phyloP scores from a whole-genome alignment of 2,888 invertebrate genomes.

The Perdita meconis region DNA sequence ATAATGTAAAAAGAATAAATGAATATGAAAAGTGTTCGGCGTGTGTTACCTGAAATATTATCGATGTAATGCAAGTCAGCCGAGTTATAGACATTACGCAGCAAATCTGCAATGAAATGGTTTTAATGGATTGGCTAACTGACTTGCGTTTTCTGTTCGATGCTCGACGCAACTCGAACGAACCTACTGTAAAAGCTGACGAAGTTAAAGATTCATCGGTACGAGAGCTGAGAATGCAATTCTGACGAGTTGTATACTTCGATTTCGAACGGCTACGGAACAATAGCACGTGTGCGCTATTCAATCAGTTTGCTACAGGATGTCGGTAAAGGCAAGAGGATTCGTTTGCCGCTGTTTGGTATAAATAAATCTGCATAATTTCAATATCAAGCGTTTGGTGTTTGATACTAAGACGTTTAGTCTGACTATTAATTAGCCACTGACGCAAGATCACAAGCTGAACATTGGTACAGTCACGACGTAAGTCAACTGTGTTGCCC shows the following conservation, averaged over 20 bases:
- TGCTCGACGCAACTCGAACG: slow-evolving; percentile 38
- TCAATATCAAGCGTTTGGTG: slow-evolving; percentile 27
- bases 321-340: too few relatives aligned
- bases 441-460: slow-evolving; percentile 70
- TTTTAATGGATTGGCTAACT: slow-evolving; percentile 71
- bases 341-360: too few relatives aligned
- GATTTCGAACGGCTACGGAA: slow-evolving; percentile 13
- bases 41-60: slow-evolving; percentile 50
- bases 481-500: slow-evolving; percentile 65
- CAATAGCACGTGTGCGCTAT: neutral
- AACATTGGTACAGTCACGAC: slow-evolving; percentile 47
- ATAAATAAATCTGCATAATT: neutral
- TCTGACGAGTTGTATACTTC: slow-evolving; percentile 40
- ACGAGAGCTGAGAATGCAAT: slow-evolving; percentile 36
- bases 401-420: slow-evolving; percentile 57
- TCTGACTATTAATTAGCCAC: slow-evolving; percentile 66
- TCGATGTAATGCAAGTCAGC: slow-evolving; percentile 64
- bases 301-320: slow-evolving; percentile 12
- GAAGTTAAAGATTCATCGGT: slow-evolving; percentile 56
- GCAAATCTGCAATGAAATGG: slow-evolving; percentile 67
- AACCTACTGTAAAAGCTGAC: slow-evolving; percentile 63
- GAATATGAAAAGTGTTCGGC: slow-evolving; percentile 38
- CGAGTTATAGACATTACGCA: slow-evolving; percentile 67
- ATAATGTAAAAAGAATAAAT: neutral
- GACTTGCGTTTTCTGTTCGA: slow-evolving; percentile 68